These are phyloP conservation scores for Drosophila miranda DNA, from an alignment of 1,140 invertebrate species.

Conservation along the genomic window DNA sequence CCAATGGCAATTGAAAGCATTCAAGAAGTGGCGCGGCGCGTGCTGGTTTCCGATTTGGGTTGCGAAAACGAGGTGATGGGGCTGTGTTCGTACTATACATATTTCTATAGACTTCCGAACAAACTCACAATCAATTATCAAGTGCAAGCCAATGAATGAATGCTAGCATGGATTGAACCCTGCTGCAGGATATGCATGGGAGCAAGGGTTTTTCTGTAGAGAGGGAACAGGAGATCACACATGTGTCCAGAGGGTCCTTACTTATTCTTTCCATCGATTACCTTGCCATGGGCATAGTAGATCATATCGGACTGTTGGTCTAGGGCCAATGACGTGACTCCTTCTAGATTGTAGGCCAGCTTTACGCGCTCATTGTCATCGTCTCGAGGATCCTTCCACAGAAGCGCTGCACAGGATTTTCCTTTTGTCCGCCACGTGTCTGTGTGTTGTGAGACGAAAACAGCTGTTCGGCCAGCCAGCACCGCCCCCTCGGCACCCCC, in stretches of 20 bases:
- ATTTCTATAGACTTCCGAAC: constrained; percentile 41
- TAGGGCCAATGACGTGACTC: constrained; percentile 91
- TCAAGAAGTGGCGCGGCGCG: constrained; percentile 51
- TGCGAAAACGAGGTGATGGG: constrained; percentile 28
- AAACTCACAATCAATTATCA: constrained; percentile 40
- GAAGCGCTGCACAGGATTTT: too few relatives aligned
- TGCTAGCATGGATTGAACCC: not conserved
- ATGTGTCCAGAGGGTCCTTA: constrained; percentile 64
- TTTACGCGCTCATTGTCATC: constrained; percentile 90
- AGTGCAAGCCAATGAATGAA: constrained; percentile 35
- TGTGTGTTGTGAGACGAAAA: too few relatives aligned
- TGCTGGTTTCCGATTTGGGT: constrained; percentile 45
- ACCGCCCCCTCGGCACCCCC: too few relatives aligned
- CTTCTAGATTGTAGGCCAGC: constrained; percentile 86
- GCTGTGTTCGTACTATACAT: too few relatives aligned
- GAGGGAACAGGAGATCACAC: not conserved
- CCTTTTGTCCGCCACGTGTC: too few relatives aligned
- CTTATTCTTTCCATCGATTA: constrained; percentile 90
- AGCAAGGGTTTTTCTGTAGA: constrained; percentile 82
- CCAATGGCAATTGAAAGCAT: constrained; percentile 14
- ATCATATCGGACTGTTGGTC: constrained; percentile 90
- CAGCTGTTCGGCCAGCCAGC: too few relatives aligned
- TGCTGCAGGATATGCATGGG: constrained; percentile 81
- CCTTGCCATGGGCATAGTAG: constrained; percentile 91
- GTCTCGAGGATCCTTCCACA: not conserved